phyloP scores from a whole-genome alignment of 2,113 vertebrate genomes.

The Pseudorectes ferrugineus region DNA sequence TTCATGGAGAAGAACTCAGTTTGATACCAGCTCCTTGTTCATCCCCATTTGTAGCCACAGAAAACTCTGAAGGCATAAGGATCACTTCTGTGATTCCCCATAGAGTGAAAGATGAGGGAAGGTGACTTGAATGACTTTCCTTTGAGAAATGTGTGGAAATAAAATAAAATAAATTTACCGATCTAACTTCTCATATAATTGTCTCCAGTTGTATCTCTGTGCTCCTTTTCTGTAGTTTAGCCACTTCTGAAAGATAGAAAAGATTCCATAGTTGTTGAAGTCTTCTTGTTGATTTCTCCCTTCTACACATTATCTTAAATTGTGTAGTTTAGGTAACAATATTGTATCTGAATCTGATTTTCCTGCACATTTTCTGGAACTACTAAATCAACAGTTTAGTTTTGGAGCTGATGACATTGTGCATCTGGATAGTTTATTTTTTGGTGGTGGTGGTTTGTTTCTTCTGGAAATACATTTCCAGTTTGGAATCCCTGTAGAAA shows the following conservation, averaged over 20 bases:
- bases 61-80: not conserved
- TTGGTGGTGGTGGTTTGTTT: not conserved
- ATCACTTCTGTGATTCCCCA: not conserved
- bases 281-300: not conserved
- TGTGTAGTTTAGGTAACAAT: not conserved
- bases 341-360: not conserved
- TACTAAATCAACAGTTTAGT: not conserved
- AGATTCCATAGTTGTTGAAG: not conserved
- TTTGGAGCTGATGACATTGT: not conserved
- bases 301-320: not conserved
- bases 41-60: not conserved
- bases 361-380: not conserved
- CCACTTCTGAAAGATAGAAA: not conserved
- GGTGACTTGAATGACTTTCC: not conserved
- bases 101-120: not conserved
- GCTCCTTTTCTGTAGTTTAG: not conserved
- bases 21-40: not conserved
- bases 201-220: not conserved
- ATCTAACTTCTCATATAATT: not conserved
- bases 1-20: not conserved
- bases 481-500: not conserved
- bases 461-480: constrained; percentile 11
- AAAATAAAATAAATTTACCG: not conserved
- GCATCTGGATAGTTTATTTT: not conserved
- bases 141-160: not conserved